Conservation (phyloP, 2,888 invertebrate genomes). For the Pollenia griseotomentosa region DNA sequence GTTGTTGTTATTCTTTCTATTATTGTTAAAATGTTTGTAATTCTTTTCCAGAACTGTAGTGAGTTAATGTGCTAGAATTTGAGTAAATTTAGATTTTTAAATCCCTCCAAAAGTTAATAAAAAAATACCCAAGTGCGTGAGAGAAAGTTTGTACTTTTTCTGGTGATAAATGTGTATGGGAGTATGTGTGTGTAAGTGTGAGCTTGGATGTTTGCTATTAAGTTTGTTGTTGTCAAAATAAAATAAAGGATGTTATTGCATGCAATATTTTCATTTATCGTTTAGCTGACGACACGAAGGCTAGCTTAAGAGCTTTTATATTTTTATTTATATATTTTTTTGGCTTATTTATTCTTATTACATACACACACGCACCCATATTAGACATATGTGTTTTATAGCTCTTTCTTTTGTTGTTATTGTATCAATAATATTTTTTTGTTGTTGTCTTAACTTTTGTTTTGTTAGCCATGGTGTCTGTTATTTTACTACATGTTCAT, state of each 20-base stretch:
- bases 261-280: constrained; percentile 40
- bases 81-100: neutral
- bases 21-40: neutral
- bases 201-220: neutral
- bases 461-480: constrained; percentile 34
- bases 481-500: neutral
- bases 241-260: constrained; percentile 46
- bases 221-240: constrained; percentile 43
- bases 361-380: neutral
- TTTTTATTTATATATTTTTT: neutral
- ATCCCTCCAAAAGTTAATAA: neutral
- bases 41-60: neutral
- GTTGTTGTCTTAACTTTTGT: neutral
- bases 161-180: neutral
- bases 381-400: neutral
- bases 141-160: neutral
- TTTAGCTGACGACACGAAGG: constrained; percentile 65
- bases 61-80: neutral
- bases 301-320: constrained; percentile 58
- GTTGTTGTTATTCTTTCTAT: constrained; percentile 28
- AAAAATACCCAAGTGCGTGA: neutral
- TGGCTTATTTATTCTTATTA: neutral
- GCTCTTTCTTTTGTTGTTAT: constrained; percentile 4
- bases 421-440: constrained; percentile 8
- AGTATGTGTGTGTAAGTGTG: neutral